Evolutionary conservation across 2,113 vertebrate species (phyloP).

Genomic region (Mormoops blainvillei): DNA sequence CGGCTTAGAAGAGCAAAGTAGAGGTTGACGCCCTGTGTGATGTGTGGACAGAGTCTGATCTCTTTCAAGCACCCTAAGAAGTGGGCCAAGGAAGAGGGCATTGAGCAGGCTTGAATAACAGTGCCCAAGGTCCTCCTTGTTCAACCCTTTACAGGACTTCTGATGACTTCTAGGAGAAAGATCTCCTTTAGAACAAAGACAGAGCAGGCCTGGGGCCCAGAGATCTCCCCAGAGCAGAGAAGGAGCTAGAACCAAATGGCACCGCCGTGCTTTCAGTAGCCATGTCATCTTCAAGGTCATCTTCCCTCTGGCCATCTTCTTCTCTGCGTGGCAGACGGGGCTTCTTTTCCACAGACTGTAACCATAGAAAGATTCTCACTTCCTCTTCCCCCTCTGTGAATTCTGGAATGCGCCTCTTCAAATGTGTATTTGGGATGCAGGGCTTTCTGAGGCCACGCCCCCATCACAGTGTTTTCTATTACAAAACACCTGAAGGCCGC

Average conservation of each 20-base stretch:
- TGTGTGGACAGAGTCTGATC: background rate
- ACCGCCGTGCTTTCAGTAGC: fast-evolving
- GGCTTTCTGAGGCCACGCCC: background rate
- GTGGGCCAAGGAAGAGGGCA: background rate
- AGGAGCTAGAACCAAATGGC: background rate
- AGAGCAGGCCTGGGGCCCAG: background rate
- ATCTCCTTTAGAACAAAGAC: background rate
- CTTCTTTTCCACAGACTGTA: background rate
- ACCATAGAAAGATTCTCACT: background rate
- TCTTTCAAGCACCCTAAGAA: background rate
- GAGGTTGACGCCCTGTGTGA: background rate
- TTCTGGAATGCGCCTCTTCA: background rate
- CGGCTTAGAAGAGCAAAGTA: background rate
- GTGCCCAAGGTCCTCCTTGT: background rate
- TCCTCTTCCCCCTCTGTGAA: background rate
- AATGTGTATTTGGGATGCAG: fast-evolving
- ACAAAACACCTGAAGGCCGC: background rate
- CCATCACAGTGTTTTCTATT: background rate
- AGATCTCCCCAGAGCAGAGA: background rate
- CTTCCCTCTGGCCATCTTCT: background rate
- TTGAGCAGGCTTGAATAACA: background rate
- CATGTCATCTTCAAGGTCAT: fast-evolving
- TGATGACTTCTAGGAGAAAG: background rate
- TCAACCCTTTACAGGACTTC: fast-evolving
- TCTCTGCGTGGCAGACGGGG: fast-evolving